Percentiles rank a stretch among this genome's conserved stretches.
Conservation (phyloP, 2,113 vertebrate genomes). For the Hyaena hyaena region DNA sequence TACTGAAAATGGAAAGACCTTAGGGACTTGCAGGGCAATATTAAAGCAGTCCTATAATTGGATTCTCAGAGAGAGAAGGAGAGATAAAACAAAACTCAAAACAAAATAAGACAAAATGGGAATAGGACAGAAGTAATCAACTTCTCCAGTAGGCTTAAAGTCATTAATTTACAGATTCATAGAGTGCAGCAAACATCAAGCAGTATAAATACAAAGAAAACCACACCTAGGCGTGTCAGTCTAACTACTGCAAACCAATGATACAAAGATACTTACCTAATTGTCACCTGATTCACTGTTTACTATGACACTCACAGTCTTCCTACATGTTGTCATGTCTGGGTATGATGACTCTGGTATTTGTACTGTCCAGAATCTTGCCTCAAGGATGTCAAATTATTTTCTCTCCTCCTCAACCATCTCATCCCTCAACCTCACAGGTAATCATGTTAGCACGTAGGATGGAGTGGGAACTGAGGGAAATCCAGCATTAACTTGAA, state of each 20-base stretch:
- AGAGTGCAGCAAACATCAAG: not conserved
- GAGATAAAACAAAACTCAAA: not conserved
- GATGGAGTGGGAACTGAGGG: constrained; percentile 35
- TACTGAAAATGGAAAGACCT: not conserved
- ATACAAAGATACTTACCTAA: constrained; percentile 64
- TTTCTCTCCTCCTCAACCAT: not conserved
- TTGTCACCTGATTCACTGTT: constrained; percentile 55
- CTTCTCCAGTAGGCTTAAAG: not conserved
- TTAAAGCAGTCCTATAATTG: not conserved
- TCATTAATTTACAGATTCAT: not conserved
- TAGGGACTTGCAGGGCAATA: not conserved
- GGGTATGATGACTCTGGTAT: not conserved
- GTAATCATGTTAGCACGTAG: not conserved
- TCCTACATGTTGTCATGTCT: constrained; percentile 75
- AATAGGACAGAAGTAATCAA: not conserved
- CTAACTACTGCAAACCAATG: not conserved
- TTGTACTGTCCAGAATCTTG: constrained; percentile 67
- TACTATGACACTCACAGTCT: constrained; percentile 53
- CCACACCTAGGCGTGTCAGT: accelerated
- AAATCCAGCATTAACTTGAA: not conserved
- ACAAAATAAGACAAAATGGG: no score
- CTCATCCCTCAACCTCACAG: not conserved
- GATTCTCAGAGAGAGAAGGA: not conserved
- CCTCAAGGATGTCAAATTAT: constrained; percentile 65
- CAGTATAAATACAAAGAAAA: not conserved